These are phyloP conservation scores for Pampus argenteus DNA, from an alignment of 2,797 vertebrate species.

Conservation along the genomic window DNA sequence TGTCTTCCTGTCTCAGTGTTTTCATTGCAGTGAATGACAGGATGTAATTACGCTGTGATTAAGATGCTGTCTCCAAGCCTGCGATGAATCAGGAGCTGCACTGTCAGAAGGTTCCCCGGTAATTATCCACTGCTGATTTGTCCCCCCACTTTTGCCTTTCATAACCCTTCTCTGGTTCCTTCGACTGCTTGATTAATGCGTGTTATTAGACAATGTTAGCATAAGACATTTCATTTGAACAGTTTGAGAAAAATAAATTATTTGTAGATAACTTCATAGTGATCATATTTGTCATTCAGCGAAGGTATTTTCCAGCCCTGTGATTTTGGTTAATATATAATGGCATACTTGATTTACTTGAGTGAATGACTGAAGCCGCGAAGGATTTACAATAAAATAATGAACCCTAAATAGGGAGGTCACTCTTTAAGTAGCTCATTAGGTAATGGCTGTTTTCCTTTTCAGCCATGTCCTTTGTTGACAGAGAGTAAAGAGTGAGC, in stretches of 20 bases:
- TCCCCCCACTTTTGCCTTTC: conserved; percentile 45
- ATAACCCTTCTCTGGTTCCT: conserved; percentile 49
- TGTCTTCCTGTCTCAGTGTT: conserved; percentile 75
- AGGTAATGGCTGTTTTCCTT: conserved; percentile 80
- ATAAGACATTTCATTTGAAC: conserved; percentile 59
- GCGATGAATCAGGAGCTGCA: conserved; percentile 67
- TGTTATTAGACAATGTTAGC: conserved; percentile 69
- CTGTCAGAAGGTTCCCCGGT: conserved; percentile 62
- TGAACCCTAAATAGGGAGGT: conserved; percentile 79
- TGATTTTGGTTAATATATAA: conserved; percentile 59
- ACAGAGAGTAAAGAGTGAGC: conserved; percentile 57
- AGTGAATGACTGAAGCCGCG: conserved; percentile 60
- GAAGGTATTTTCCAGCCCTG: conserved; percentile 58
- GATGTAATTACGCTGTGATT: conserved; percentile 81
- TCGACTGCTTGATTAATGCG: conserved; percentile 42
- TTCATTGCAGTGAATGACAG: conserved; percentile 78
- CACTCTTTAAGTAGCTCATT: conserved; percentile 80
- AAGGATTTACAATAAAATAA: conserved; percentile 82
- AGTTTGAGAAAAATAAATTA: conserved; percentile 36
- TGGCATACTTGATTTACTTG: conserved; percentile 44
- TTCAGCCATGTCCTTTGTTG: conserved; percentile 68
- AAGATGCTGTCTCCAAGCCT: conserved; percentile 74
- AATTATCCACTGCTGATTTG: conserved; percentile 67
- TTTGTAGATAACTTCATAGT: conserved; percentile 48
- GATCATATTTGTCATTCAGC: conserved; percentile 60